Percentiles rank a stretch among this genome's conserved stretches.
These are phyloP conservation scores for Peromyscus attwateri DNA, from an alignment of 2,797 vertebrate genomes.

Conservation along the genomic window DNA sequence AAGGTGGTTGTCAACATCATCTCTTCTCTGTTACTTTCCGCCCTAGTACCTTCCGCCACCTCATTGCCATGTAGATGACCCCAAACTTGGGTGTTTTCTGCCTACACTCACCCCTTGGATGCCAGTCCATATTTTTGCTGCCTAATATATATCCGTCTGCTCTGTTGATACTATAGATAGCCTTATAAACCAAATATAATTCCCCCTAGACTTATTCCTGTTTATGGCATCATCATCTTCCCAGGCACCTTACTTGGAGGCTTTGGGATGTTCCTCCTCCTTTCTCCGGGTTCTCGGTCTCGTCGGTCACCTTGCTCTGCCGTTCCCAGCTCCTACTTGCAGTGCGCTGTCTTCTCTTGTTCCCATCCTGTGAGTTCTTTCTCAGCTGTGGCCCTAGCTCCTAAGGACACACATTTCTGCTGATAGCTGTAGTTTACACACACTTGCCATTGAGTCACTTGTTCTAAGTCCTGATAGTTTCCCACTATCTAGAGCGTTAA, in stretches of 20 bases:
- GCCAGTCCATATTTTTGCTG: slow-evolving; percentile 26
- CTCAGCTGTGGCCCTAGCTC: neutral
- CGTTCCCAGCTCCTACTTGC: neutral
- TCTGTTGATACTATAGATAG: slow-evolving; percentile 5
- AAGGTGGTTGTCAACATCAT: neutral
- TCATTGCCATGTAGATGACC: slow-evolving; percentile 11
- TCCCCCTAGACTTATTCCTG: neutral
- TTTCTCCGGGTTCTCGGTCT: neutral
- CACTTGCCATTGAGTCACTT: neutral
- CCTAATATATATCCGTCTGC: neutral
- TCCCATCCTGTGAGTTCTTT: neutral
- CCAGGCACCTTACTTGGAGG: slow-evolving; percentile 33
- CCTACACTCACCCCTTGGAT: neutral
- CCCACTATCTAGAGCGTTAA: neutral
- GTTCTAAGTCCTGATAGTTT: neutral
- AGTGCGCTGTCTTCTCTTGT: neutral
- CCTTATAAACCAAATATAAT: slow-evolving; percentile 58
- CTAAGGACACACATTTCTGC: neutral
- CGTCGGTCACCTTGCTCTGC: neutral
- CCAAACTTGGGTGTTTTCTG: slow-evolving; percentile 39
- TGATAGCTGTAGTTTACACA: neutral
- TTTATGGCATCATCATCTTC: slow-evolving; percentile 21
- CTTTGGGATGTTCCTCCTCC: neutral
- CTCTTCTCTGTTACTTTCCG: slow-evolving; percentile 50
- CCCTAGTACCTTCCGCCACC: slow-evolving; percentile 52